These are phyloP conservation scores for Gambelia wislizenii DNA, from an alignment of 2,797 vertebrate species.

Conservation along the genomic window DNA sequence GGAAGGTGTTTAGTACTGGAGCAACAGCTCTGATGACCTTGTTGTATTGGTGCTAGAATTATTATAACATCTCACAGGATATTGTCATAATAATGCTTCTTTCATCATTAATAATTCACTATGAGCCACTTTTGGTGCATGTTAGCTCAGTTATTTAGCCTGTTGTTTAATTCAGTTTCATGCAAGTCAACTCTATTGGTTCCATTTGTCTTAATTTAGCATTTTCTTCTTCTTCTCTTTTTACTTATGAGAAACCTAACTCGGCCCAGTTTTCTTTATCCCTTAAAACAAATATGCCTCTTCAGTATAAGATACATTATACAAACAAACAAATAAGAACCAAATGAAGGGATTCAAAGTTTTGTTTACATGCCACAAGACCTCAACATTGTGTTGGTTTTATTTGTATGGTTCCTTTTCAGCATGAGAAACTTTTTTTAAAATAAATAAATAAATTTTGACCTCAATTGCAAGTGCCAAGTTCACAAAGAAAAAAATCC, in stretches of 20 bases:
- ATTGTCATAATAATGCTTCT: background rate
- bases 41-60: background rate
- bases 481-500: background rate
- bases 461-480: background rate
- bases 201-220: background rate
- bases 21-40: background rate
- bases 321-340: background rate
- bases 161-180: background rate
- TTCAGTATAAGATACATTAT: background rate
- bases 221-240: background rate
- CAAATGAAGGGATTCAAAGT: background rate
- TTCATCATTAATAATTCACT: background rate
- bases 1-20: background rate
- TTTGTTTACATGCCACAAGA: background rate
- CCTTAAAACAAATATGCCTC: slow-evolving; percentile 2
- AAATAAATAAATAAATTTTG: slow-evolving; percentile 7
- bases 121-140: background rate
- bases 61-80: background rate
- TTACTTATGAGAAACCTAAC: background rate
- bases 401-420: background rate
- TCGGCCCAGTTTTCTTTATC: background rate
- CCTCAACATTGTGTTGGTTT: background rate
- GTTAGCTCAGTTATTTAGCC: background rate
- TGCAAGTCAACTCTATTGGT: background rate
- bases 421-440: background rate